phyloP scores from a whole-genome alignment of 1,140 invertebrate genomes.

The Bombus breviceps region DNA sequence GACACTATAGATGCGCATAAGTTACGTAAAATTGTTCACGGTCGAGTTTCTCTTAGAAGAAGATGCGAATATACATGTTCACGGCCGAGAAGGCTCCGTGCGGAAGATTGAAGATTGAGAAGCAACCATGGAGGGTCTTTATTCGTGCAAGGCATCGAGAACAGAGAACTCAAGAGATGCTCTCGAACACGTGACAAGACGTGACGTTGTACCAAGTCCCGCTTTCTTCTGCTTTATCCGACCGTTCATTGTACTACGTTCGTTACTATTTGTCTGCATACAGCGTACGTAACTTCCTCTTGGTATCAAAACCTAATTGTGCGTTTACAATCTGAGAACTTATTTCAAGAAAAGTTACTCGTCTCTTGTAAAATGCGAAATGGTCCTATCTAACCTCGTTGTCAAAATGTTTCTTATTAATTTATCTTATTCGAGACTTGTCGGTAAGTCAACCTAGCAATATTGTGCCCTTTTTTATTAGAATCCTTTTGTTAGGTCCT shows the following conservation, averaged over 20 bases:
- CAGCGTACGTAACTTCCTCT: not conserved
- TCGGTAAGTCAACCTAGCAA: too few relatives aligned
- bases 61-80: not conserved
- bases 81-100: slow-evolving; percentile 35
- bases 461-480: too few relatives aligned
- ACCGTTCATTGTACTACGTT: not conserved
- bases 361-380: too few relatives aligned
- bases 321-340: not conserved
- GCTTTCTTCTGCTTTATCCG: not conserved
- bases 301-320: too few relatives aligned
- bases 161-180: slow-evolving; percentile 62
- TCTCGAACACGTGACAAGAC: slow-evolving; percentile 71
- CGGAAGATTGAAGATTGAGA: slow-evolving; percentile 61
- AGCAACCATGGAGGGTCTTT: slow-evolving; percentile 29
- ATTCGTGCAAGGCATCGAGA: slow-evolving; percentile 53
- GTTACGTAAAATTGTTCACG: slow-evolving; percentile 20
- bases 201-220: slow-evolving; percentile 43
- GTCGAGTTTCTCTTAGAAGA: slow-evolving; percentile 3
- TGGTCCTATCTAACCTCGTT: too few relatives aligned
- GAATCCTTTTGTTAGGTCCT: too few relatives aligned
- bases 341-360: too few relatives aligned
- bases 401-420: too few relatives aligned
- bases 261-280: not conserved
- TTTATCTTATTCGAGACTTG: too few relatives aligned
- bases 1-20: not conserved